These are phyloP conservation scores for Epirrhoe alternata DNA, from an alignment of 2,888 invertebrate genomes.

Conservation along the genomic window DNA sequence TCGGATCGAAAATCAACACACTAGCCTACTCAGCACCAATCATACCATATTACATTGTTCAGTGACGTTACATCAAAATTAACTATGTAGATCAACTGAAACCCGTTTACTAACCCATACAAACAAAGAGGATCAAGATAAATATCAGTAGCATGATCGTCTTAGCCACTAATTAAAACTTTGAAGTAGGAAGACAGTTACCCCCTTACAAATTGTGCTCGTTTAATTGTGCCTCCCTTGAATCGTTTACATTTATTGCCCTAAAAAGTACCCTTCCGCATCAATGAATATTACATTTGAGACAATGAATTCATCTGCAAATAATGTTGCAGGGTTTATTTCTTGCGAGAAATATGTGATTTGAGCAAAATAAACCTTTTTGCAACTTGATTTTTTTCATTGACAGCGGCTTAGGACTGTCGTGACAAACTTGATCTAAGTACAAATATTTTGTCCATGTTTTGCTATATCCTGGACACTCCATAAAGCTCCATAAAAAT, in stretches of 20 bases:
- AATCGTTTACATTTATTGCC: constrained; percentile 70
- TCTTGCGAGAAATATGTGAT: not conserved
- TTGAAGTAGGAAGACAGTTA: constrained; percentile 58
- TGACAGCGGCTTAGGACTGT: not conserved
- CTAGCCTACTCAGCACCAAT: too few relatives aligned
- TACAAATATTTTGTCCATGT: too few relatives aligned
- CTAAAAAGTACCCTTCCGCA: constrained; percentile 57
- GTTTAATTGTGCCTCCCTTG: constrained; percentile 64
- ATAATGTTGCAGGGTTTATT: constrained; percentile 33
- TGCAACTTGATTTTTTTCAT: not conserved
- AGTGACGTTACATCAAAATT: constrained; percentile 1
- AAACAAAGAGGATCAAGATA: constrained; percentile 46
- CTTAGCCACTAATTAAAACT: constrained; percentile 69
- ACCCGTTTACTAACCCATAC: constrained; percentile 5
- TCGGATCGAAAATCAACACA: too few relatives aligned
- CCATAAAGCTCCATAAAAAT: too few relatives aligned
- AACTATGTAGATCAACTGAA: constrained; percentile 11
- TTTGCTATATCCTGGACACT: too few relatives aligned
- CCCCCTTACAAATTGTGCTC: constrained; percentile 61
- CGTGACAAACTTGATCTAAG: too few relatives aligned
- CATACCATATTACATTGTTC: too few relatives aligned
- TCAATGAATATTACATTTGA: constrained; percentile 52
- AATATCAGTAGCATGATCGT: constrained; percentile 59
- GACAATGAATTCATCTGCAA: constrained; percentile 45
- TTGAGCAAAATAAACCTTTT: not conserved